Evolutionary conservation across 2,888 invertebrate species (phyloP).

Genomic region (Hirtodrosophila duncani): DNA sequence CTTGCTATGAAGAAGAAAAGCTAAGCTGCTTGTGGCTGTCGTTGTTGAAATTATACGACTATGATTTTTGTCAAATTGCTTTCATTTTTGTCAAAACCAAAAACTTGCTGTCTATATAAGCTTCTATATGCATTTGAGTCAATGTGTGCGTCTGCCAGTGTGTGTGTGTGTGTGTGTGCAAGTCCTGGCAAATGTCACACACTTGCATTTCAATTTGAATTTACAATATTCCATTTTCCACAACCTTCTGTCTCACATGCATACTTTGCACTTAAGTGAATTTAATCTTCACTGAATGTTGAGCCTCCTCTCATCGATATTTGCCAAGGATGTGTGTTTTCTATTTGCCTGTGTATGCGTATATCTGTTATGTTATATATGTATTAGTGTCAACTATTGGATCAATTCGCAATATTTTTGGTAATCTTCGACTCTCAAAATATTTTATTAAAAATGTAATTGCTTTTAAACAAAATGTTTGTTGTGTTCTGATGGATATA

Average conservation of each 20-base stretch:
- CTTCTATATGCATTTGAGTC: constrained; percentile 26
- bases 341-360: background rate
- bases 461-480: constrained; percentile 35
- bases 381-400: constrained; percentile 36
- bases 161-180: constrained; percentile 11
- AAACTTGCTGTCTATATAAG: constrained; percentile 16
- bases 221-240: constrained; percentile 32
- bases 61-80: constrained; percentile 41
- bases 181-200: constrained; percentile 38
- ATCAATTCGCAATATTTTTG: constrained; percentile 9
- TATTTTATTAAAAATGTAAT: constrained; percentile 48
- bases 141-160: background rate
- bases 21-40: constrained; percentile 22
- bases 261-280: constrained; percentile 51
- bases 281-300: constrained; percentile 39
- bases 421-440: too few relatives aligned
- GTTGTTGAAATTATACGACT: constrained; percentile 29
- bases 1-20: too few relatives aligned
- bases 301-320: constrained; percentile 14
- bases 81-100: constrained; percentile 24
- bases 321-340: constrained; percentile 1
- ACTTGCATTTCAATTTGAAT: constrained; percentile 51
- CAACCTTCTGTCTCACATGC: constrained; percentile 45
- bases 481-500: too few relatives aligned
- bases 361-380: constrained; percentile 21